A percentile compares a stretch with the other conserved stretches of the same genome.
These are phyloP conservation scores for Cladorhizidae sp. DNA, from an alignment of 37 sponge, comb jelly and placozoan species.

Conservation along the genomic window DNA sequence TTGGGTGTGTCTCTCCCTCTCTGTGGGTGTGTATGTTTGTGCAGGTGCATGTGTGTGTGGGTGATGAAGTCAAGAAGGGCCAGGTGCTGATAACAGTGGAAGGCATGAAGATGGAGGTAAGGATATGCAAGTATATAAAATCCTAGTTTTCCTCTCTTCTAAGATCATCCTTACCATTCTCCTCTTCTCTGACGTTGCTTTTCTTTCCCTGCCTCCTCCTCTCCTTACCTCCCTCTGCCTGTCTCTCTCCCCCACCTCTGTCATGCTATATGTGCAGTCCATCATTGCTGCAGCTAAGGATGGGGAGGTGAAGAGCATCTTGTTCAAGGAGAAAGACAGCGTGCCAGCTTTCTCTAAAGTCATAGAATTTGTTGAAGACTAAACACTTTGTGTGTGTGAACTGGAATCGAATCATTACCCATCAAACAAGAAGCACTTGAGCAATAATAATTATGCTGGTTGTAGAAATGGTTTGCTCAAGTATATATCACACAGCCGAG, in stretches of 20 bases:
- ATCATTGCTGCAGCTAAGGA: constrained; percentile 59
- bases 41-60: constrained; percentile 66
- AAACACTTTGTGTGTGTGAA: too few relatives aligned
- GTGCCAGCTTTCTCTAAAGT: constrained; percentile 70
- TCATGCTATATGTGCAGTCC: constrained; percentile 40
- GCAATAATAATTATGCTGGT: too few relatives aligned
- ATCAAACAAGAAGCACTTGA: too few relatives aligned
- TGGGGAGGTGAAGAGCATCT: constrained; percentile 61
- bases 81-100: constrained; percentile 70
- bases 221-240: background rate
- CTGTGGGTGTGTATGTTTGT: background rate
- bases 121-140: too few relatives aligned
- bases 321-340: constrained; percentile 46
- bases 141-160: too few relatives aligned
- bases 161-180: too few relatives aligned
- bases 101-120: constrained; percentile 91
- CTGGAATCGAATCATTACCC: too few relatives aligned
- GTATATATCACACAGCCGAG: too few relatives aligned
- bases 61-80: constrained; percentile 71
- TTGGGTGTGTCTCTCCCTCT: background rate
- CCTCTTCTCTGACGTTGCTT: too few relatives aligned
- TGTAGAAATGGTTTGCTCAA: too few relatives aligned
- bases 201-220: background rate
- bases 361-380: constrained; percentile 43
- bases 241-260: background rate